Base-by-base conservation (phyloP, 92 coral and sea anemone species). In the Epizoanthus scotinus region DNA sequence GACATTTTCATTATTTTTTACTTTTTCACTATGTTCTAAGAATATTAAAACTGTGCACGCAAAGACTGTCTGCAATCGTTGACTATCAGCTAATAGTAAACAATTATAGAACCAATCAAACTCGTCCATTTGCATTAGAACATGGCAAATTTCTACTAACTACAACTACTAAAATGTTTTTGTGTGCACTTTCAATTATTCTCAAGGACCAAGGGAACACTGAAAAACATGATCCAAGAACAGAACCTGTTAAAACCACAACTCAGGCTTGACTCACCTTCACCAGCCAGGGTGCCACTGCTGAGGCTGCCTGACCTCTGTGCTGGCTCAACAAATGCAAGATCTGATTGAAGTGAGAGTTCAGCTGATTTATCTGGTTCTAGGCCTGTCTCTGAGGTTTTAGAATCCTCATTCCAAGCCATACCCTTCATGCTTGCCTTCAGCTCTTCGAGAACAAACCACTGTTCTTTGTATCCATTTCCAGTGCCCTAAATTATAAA, bases 361-460 rank as follows among this genome's bases (percentile, higher is more conserved):
- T 40, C 68, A 21, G 31, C 12, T 38, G 56, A 34, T 13, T 13
- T 75, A 38, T 75, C 68, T 36, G 55, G 60, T 13, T 36, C 55
- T 75, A 24, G 63, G 59, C 55, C 81, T 10, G 10, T 59, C 68
- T 75, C 68, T 14, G 87, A 71, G 55, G 83, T 74, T 34, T 85
- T 55, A 20, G 85, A 54, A 9, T 80, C 85, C 63, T 77, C 89
- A 36, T 77, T 86, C 83, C 88, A 90, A 26, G 86, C 83, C 87
- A 92, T 74, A 18, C 89, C 87, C 73, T 89, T 86, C 10, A 92
- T 89, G 74, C 97, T 92, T 62, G 92, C 90, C 71, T 92, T 92
- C 8, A 92, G 94, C 59, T 90, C 88, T 50, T 92, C 94, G 18
- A 92, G 85, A 31, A 78, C 94, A 70, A 85, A 84, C 97, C 97